phyloP scores from a whole-genome alignment of 2,888 invertebrate genomes.

The Mellilla xanthometata region DNA sequence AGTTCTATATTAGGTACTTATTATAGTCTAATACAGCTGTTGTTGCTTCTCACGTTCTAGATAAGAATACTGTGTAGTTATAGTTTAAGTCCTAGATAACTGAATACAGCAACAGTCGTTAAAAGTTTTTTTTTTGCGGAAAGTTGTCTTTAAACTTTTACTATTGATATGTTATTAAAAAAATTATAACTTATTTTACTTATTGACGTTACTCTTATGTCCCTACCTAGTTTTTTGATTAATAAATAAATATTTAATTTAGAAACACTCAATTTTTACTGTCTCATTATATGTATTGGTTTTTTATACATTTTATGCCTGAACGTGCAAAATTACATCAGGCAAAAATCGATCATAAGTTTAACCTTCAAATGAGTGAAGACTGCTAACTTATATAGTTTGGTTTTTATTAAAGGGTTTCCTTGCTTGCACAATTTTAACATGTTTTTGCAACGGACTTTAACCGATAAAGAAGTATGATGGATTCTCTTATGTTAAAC shows the following conservation, averaged over 20 bases:
- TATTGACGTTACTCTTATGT: too few relatives aligned
- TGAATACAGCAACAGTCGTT: too few relatives aligned
- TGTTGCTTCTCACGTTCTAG: slow-evolving; percentile 6
- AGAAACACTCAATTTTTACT: too few relatives aligned
- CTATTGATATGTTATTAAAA: too few relatives aligned
- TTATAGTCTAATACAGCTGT: neutral
- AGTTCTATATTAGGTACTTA: slow-evolving; percentile 5
- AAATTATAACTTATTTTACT: too few relatives aligned
- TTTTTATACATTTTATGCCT: neutral
- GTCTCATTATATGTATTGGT: too few relatives aligned
- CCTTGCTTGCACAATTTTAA: neutral
- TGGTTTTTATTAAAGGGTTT: neutral
- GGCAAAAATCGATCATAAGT: neutral
- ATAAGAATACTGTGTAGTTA: neutral
- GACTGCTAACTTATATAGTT: neutral
- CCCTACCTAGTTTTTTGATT: too few relatives aligned
- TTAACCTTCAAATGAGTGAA: neutral
- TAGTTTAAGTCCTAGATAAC: neutral
- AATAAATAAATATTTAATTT: too few relatives aligned
- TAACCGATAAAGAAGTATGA: neutral
- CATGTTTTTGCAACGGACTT: slow-evolving; percentile 4
- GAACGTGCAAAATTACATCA: too few relatives aligned
- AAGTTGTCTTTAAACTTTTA: too few relatives aligned
- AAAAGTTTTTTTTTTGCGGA: too few relatives aligned
- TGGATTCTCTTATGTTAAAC: slow-evolving; percentile 6